Base-by-base conservation (phyloP, 1,140 invertebrate species). In the Artemia franciscana region DNA sequence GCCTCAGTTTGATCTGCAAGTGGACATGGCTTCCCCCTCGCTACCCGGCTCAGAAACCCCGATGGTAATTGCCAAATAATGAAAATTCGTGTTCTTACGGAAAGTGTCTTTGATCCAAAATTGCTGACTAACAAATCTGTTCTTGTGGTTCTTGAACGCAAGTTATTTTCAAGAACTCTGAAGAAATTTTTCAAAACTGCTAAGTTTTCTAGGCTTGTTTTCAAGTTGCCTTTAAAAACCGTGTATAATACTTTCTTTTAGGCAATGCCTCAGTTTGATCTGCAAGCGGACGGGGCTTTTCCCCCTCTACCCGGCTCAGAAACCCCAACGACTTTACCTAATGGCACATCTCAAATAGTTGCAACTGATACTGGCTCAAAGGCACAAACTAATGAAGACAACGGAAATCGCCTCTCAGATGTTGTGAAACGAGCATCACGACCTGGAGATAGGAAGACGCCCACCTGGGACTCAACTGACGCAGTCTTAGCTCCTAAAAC, bases 391-490 rank as follows among this genome's bases (percentile, higher is more conserved):
- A 12, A 51, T 51, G 39, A 51, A 18, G 39, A 51, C 39, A 51
- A 51, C 3, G 39, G 39, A 18, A 51, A 78, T 70, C 77, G 84
- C 69, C 73, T 88, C 66, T 82, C 86, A 3, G 86, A 88, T 72
- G 84, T 88, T 27, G 85, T 88, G 23, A 86, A 86, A 70, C 84
- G 84, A 63, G 83, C 80, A 27, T 80, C 79, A 23, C 83, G 82
- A 66, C 71, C 70, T 26, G 59, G 64, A 9, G 69, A 67, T 0
- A 63, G 66, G 56, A 69, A 71, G 51, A 62, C 60, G 15, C 27
- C 24, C 21, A 63, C 39, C 1, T 51, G 39, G 39, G 39, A 51
- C 12, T 18, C 39, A 18, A 18, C 39, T 18, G 39, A 51, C 12
- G 12, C 21, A 15, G 12, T 18, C 12, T 12, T 18, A 15, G 12